Percentiles rank a stretch among this genome's conserved stretches.
phyloP scores from a whole-genome alignment of 1,140 invertebrate genomes.

The Drosophila pseudoobscura region DNA sequence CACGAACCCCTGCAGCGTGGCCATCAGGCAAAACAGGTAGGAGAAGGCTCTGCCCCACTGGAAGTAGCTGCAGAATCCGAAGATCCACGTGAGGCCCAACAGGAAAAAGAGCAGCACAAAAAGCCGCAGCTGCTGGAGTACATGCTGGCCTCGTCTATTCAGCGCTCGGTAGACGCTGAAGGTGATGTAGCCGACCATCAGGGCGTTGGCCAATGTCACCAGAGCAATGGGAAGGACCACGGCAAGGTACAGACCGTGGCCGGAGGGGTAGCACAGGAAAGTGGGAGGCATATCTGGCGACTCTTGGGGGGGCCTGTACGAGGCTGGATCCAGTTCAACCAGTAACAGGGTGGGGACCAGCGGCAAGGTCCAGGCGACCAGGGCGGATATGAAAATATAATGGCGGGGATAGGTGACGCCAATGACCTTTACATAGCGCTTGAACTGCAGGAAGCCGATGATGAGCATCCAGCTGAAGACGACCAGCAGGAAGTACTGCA shows the following conservation, averaged over 20 bases:
- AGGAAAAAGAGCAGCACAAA: slow-evolving; percentile 87
- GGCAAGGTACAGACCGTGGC: slow-evolving; percentile 84
- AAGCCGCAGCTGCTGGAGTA: slow-evolving; percentile 85
- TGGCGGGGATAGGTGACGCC: slow-evolving; percentile 84
- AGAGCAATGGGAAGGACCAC: slow-evolving; percentile 85
- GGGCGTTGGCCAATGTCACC: slow-evolving; percentile 85
- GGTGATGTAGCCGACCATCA: slow-evolving; percentile 85
- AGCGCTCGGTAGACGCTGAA: slow-evolving; percentile 84
- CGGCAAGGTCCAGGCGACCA: slow-evolving; percentile 85
- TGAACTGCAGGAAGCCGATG: slow-evolving; percentile 87
- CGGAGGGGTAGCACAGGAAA: slow-evolving; percentile 86
- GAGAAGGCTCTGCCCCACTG: slow-evolving; percentile 84
- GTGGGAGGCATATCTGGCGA: slow-evolving; percentile 26
- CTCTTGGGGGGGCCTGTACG: slow-evolving; percentile 83
- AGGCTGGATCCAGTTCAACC: slow-evolving; percentile 83
- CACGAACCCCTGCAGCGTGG: slow-evolving; percentile 87
- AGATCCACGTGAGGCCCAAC: slow-evolving; percentile 87
- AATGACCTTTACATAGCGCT: slow-evolving; percentile 86
- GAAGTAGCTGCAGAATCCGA: slow-evolving; percentile 85
- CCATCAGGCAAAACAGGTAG: slow-evolving; percentile 87
- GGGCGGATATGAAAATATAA: slow-evolving; percentile 85
- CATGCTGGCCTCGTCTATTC: slow-evolving; percentile 84
- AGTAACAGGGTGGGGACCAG: slow-evolving; percentile 84
- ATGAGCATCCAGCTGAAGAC: slow-evolving; percentile 88
- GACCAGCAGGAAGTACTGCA: slow-evolving; percentile 87